Evolutionary conservation across 2,113 vertebrate genomes (phyloP).

Genomic region (Sisor rabdophorus): DNA sequence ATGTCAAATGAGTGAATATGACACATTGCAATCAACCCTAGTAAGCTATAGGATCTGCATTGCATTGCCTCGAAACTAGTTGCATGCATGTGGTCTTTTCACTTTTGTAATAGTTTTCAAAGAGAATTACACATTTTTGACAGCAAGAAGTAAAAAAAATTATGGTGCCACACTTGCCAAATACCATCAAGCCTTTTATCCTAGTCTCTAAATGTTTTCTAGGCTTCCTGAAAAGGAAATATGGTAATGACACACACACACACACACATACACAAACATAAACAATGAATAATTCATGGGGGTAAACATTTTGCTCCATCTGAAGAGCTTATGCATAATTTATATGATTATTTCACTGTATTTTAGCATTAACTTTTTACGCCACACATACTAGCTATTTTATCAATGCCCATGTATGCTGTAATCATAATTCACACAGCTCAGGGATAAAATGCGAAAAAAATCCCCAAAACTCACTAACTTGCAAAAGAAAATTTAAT

Average conservation of each 20-base stretch:
- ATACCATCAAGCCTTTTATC: constrained; percentile 32
- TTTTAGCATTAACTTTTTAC: constrained; percentile 54
- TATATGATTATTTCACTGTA: constrained; percentile 54
- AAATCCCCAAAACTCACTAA: neutral
- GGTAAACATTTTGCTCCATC: constrained; percentile 58
- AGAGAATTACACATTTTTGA: constrained; percentile 19
- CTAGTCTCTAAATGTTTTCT: constrained; percentile 35
- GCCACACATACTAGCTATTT: constrained; percentile 42
- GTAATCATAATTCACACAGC: constrained; percentile 50
- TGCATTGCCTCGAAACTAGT: neutral
- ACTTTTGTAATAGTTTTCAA: constrained; percentile 19
- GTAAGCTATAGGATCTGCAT: constrained; percentile 8
- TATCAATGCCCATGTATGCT: constrained; percentile 41
- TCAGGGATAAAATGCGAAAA: constrained; percentile 22
- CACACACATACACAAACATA: constrained; percentile 41
- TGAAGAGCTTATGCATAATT: constrained; percentile 58
- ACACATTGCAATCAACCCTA: constrained; percentile 29
- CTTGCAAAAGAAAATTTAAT: too few species aligned
- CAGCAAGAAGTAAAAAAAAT: constrained; percentile 2
- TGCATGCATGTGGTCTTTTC: neutral
- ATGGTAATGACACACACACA: constrained; percentile 53
- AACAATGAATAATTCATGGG: constrained; percentile 60
- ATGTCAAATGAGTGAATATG: constrained; percentile 75
- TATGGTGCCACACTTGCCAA: constrained; percentile 23
- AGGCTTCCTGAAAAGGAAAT: constrained; percentile 46